Conservation (phyloP, 2,797 vertebrate genomes). For the Steatocranus sp. region DNA sequence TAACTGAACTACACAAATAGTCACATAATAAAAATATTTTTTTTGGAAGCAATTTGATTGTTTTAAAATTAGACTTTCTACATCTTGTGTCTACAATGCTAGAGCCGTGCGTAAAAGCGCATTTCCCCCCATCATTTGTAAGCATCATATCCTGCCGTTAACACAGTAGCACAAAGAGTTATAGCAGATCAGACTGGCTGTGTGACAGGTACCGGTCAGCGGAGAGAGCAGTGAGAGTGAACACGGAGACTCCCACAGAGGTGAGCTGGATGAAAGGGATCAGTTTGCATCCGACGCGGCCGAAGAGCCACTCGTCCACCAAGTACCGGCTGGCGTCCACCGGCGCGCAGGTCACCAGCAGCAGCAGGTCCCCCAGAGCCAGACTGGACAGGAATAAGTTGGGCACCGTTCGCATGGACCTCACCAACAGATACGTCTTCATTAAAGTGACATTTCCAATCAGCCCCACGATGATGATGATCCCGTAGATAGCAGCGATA, state of each 20-base stretch:
- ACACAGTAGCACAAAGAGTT: neutral
- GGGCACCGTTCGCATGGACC: slow-evolving; percentile 89
- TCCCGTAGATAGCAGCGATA: slow-evolving; percentile 84
- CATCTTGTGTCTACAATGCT: neutral
- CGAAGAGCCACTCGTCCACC: slow-evolving; percentile 90
- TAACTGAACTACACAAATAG: neutral
- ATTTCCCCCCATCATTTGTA: neutral
- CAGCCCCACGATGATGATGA: slow-evolving; percentile 87
- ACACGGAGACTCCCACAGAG: slow-evolving; percentile 95
- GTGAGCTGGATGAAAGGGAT: slow-evolving; percentile 95
- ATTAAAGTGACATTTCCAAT: slow-evolving; percentile 91
- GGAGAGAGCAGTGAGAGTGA: slow-evolving; percentile 91
- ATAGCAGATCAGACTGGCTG: neutral
- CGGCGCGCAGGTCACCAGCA: slow-evolving; percentile 91
- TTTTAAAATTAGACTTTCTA: neutral
- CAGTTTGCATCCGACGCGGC: slow-evolving; percentile 91
- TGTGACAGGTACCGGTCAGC: slow-evolving; percentile 84
- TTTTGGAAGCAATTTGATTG: neutral
- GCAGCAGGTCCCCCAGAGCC: slow-evolving; percentile 89
- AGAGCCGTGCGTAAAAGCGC: neutral
- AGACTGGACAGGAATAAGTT: slow-evolving; percentile 92
- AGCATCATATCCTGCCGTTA: neutral
- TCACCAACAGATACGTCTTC: slow-evolving; percentile 84
- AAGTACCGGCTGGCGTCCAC: slow-evolving; percentile 93
- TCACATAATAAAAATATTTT: neutral